phyloP scores from a whole-genome alignment of 2,113 vertebrate species.

The Ahaetulla prasina region DNA sequence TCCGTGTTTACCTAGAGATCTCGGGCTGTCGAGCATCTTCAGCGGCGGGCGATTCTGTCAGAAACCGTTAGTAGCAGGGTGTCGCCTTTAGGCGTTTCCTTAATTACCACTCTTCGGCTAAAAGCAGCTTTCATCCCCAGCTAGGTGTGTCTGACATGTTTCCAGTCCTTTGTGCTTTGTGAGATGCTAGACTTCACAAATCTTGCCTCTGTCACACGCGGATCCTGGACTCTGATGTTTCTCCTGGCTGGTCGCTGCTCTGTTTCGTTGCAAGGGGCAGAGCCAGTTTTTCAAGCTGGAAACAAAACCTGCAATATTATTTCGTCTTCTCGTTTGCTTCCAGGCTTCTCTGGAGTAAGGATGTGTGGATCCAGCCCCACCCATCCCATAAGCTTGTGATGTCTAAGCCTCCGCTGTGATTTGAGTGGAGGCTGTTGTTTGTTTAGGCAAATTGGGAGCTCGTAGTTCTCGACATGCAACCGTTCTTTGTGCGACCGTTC shows the following conservation, averaged over 20 bases:
- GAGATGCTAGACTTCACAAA: neutral
- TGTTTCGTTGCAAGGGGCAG: neutral
- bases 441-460: neutral
- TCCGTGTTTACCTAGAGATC: accelerated
- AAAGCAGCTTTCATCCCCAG: neutral
- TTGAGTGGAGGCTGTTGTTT: neutral
- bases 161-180: slow-evolving; percentile 9
- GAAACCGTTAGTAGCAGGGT: neutral
- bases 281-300: neutral
- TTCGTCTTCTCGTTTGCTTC: neutral
- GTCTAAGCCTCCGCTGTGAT: neutral
- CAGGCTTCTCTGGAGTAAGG: neutral
- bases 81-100: slow-evolving; percentile 15
- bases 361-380: too few species aligned
- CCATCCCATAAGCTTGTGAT: neutral
- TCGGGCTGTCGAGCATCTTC: neutral
- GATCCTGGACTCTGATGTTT: neutral
- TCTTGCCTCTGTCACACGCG: neutral
- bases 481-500: too few species aligned
- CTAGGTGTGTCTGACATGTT: neutral
- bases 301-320: neutral
- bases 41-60: neutral
- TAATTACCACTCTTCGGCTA: slow-evolving; percentile 19
- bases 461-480: too few species aligned
- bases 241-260: neutral